These are phyloP conservation scores for Gadus macrocephalus DNA, from an alignment of 2,113 vertebrate genomes.

Conservation along the genomic window DNA sequence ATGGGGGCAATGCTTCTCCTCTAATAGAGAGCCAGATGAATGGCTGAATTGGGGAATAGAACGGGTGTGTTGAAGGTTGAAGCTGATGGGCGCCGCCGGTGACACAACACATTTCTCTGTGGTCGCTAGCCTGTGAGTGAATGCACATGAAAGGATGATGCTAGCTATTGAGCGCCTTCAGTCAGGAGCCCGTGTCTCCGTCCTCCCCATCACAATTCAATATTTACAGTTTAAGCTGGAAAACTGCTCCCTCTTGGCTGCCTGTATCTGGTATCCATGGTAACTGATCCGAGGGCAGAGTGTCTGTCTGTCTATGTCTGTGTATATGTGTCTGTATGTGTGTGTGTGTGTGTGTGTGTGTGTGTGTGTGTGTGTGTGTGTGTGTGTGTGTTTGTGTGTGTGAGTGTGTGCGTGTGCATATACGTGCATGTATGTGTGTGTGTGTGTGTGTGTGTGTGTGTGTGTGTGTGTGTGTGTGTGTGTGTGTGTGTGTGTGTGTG, in stretches of 20 bases:
- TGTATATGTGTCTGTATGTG: slow-evolving; percentile 7
- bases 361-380: slow-evolving; percentile 16
- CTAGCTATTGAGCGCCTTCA: slow-evolving; percentile 55
- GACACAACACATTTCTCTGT: slow-evolving; percentile 60
- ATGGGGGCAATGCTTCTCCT: not conserved
- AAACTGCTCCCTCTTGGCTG: slow-evolving; percentile 70
- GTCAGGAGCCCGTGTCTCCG: slow-evolving; percentile 52
- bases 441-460: no score
- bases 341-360: slow-evolving; percentile 27
- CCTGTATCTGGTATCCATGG: slow-evolving; percentile 70
- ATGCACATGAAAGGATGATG: slow-evolving; percentile 62
- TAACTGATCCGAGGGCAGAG: slow-evolving; percentile 64
- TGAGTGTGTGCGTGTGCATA: no score
- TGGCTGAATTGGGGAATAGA: slow-evolving; percentile 33
- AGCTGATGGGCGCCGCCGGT: slow-evolving; percentile 53
- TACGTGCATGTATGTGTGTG: no score
- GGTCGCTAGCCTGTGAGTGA: slow-evolving; percentile 28
- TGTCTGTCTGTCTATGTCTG: slow-evolving; percentile 34
- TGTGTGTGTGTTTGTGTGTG: not conserved
- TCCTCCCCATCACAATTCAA: slow-evolving; percentile 67
- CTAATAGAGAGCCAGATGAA: slow-evolving; percentile 42
- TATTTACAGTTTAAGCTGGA: slow-evolving; percentile 72
- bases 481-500: no score
- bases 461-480: no score
- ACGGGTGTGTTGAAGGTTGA: slow-evolving; percentile 48